A percentile compares a stretch with the other conserved stretches of the same genome.
Evolutionary conservation across 1,140 invertebrate genomes (phyloP).

Genomic region (Drosophila lowei): DNA sequence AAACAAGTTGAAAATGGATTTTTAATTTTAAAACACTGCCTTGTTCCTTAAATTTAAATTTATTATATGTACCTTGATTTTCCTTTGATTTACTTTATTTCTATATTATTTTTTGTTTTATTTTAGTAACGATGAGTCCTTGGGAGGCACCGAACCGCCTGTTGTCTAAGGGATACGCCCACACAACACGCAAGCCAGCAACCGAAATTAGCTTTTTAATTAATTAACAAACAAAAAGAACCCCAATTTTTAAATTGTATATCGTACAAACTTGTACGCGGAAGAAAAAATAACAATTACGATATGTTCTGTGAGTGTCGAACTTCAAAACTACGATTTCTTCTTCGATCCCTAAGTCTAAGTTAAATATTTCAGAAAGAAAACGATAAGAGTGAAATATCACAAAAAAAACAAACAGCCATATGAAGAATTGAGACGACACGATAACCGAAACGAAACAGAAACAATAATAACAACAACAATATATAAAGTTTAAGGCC

Average conservation of each 20-base stretch:
- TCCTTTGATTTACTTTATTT: slow-evolving; percentile 22
- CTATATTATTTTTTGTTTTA: slow-evolving; percentile 14
- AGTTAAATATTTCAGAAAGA: slow-evolving; percentile 45
- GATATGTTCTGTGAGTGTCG: slow-evolving; percentile 23
- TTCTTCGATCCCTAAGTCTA: slow-evolving; percentile 52
- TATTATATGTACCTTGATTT: background rate
- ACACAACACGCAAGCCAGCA: slow-evolving; percentile 27
- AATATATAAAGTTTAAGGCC: slow-evolving; percentile 46
- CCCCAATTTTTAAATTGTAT: slow-evolving; percentile 52
- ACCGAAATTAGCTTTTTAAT: slow-evolving; percentile 72
- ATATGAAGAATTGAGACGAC: slow-evolving; percentile 33
- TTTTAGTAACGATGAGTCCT: slow-evolving; percentile 57
- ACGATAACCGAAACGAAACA: slow-evolving; percentile 59
- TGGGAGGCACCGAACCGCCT: slow-evolving; percentile 74
- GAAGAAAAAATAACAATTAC: slow-evolving; percentile 20
- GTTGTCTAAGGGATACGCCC: slow-evolving; percentile 57
- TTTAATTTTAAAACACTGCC: too few species aligned
- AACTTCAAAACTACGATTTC: slow-evolving; percentile 10
- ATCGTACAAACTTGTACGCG: slow-evolving; percentile 13
- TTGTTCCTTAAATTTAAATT: background rate
- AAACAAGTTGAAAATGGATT: too few species aligned
- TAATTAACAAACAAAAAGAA: slow-evolving; percentile 48
- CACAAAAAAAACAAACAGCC: slow-evolving; percentile 37
- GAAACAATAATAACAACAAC: slow-evolving; percentile 36
- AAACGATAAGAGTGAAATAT: slow-evolving; percentile 29